These are phyloP conservation scores for Rhabdomys pumilio DNA, from an alignment of 2,797 vertebrate genomes.

Conservation along the genomic window DNA sequence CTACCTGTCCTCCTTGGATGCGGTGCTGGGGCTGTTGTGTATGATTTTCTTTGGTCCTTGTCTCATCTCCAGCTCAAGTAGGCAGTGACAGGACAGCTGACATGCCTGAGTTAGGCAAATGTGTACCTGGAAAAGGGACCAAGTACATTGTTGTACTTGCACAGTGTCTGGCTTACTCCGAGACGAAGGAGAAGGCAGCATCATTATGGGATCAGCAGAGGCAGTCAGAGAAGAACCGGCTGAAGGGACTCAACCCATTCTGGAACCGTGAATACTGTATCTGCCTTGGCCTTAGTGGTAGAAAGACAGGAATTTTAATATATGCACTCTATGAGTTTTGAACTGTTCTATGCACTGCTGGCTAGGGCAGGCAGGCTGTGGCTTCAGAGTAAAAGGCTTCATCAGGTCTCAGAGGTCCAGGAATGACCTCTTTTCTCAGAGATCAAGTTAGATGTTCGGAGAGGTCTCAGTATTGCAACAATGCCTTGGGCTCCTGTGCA, in stretches of 20 bases:
- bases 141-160: not conserved
- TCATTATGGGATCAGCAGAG: no score
- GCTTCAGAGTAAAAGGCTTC: not conserved
- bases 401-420: no score
- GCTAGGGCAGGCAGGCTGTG: no score
- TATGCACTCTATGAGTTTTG: not conserved
- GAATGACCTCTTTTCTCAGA: not conserved
- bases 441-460: not conserved
- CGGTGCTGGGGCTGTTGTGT: not conserved
- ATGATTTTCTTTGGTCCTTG: not conserved
- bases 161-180: rapidly evolving
- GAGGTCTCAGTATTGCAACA: not conserved
- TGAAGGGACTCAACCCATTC: not conserved
- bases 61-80: not conserved
- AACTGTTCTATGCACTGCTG: not conserved
- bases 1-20: not conserved
- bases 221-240: rapidly evolving
- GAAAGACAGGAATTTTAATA: not conserved
- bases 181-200: rapidly evolving
- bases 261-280: not conserved
- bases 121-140: not conserved
- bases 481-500: not conserved
- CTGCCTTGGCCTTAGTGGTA: not conserved
- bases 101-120: rapidly evolving
- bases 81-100: not conserved